These are phyloP conservation scores for Cerastoderma edule DNA, from an alignment of 2,888 invertebrate genomes.

Conservation along the genomic window DNA sequence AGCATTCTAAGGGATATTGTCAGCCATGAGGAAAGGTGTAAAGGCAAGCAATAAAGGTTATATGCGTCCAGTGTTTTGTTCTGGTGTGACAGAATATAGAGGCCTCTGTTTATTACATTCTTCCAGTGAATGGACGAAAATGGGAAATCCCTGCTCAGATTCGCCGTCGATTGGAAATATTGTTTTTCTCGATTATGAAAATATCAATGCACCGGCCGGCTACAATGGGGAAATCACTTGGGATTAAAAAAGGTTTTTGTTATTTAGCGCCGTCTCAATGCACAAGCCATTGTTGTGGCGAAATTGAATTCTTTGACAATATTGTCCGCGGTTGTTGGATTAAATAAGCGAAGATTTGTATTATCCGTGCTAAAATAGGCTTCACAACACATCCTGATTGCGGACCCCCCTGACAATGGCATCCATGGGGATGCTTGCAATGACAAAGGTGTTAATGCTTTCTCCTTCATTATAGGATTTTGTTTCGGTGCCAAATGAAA, in stretches of 20 bases:
- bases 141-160: constrained; percentile 63
- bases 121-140: constrained; percentile 59
- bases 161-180: constrained; percentile 57
- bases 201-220: constrained; percentile 49
- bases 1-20: no score
- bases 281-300: constrained; percentile 55
- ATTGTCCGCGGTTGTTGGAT: constrained; percentile 56
- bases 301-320: constrained; percentile 62
- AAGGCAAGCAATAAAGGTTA: constrained; percentile 46
- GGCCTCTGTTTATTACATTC: constrained; percentile 57
- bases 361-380: constrained; percentile 54
- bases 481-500: no score
- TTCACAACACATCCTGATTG: constrained; percentile 47
- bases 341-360: constrained; percentile 53
- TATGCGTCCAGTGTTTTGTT: constrained; percentile 60
- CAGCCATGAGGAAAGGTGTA: no score
- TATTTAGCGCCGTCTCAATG: constrained; percentile 57
- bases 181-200: constrained; percentile 62
- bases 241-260: constrained; percentile 65
- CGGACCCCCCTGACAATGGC: no score
- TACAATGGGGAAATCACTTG: constrained; percentile 55
- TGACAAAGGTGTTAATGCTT: constrained; percentile 26
- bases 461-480: no score
- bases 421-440: constrained; percentile 43
- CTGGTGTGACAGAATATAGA: constrained; percentile 36